A percentile compares a stretch with the other conserved stretches of the same genome.
phyloP scores from a whole-genome alignment of 2,113 vertebrate species.

The Delphinapterus leucas region DNA sequence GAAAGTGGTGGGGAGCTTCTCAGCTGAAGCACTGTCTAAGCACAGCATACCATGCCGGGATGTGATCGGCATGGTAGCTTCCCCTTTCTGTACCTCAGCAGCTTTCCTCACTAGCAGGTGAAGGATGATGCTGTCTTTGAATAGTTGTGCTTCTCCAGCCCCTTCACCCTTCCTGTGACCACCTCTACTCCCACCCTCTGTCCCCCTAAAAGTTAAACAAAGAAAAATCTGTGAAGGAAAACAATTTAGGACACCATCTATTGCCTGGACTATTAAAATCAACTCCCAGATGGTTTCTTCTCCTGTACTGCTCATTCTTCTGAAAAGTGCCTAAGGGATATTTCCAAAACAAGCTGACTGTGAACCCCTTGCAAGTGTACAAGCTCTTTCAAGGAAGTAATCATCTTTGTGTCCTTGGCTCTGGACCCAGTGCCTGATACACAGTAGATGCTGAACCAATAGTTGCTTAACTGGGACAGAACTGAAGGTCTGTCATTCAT shows the following conservation, averaged over 20 bases:
- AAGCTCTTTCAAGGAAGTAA: neutral
- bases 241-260: neutral
- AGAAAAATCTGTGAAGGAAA: neutral
- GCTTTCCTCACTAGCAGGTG: neutral
- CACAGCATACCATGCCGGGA: neutral
- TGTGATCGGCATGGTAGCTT: neutral
- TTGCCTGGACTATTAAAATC: neutral
- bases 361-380: neutral
- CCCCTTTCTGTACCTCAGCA: neutral
- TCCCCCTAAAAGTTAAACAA: neutral
- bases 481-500: neutral
- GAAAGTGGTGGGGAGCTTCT: neutral
- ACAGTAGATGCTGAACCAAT: slow-evolving; percentile 11
- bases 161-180: neutral
- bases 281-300: neutral
- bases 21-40: neutral
- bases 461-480: neutral
- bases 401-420: neutral
- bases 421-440: neutral
- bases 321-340: slow-evolving; percentile 32
- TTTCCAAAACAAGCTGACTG: slow-evolving; percentile 60
- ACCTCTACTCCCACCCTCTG: neutral
- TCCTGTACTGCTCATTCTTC: neutral
- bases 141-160: neutral
- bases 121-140: neutral